These are phyloP conservation scores for Hirtodrosophila histrioides DNA, from an alignment of 2,888 invertebrate species.

Conservation along the genomic window DNA sequence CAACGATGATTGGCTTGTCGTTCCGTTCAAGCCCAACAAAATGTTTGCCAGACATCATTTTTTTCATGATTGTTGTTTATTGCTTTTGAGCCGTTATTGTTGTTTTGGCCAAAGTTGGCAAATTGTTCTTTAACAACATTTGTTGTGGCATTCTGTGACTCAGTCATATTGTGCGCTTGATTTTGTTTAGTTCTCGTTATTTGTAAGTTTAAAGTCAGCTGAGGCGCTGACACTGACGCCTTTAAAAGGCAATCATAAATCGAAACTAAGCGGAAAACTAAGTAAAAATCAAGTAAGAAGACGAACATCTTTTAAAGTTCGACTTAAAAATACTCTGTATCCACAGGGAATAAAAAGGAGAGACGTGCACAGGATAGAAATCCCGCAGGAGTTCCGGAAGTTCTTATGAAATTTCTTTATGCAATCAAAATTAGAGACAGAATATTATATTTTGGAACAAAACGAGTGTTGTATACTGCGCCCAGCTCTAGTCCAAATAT, in stretches of 20 bases:
- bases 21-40: slow-evolving; percentile 8
- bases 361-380: too few species aligned
- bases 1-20: slow-evolving; percentile 7
- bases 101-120: slow-evolving; percentile 54
- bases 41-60: slow-evolving; percentile 31
- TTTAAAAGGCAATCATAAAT: slow-evolving; percentile 20
- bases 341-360: too few species aligned
- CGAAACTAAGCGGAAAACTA: slow-evolving; percentile 18
- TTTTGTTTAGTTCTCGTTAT: slow-evolving; percentile 20
- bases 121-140: slow-evolving; percentile 55
- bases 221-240: slow-evolving; percentile 1
- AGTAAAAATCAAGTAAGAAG: slow-evolving; percentile 1
- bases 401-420: too few species aligned
- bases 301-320: neutral
- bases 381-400: too few species aligned
- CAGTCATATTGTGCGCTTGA: slow-evolving; percentile 11
- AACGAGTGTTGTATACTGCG: too few species aligned
- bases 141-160: slow-evolving; percentile 20
- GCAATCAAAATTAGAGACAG: too few species aligned
- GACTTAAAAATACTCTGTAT: neutral
- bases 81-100: slow-evolving; percentile 5
- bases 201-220: slow-evolving; percentile 35
- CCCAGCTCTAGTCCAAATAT: too few species aligned
- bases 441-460: too few species aligned
- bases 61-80: slow-evolving; percentile 16